These are phyloP conservation scores for Epizoanthus scotinus DNA, from an alignment of 92 coral and sea anemone species.

Conservation along the genomic window DNA sequence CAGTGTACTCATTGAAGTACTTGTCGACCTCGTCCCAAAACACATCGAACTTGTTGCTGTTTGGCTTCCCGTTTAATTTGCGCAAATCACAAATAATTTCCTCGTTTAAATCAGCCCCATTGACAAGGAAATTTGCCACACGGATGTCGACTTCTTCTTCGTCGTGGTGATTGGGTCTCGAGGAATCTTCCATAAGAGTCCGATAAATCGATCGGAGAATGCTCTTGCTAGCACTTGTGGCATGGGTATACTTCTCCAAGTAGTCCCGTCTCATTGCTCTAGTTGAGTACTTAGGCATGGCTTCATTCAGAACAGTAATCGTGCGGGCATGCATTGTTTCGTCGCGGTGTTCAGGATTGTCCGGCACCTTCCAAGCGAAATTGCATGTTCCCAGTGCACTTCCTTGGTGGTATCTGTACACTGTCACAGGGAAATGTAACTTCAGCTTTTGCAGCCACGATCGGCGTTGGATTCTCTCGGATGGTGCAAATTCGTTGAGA, in stretches of 20 bases:
- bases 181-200: neutral
- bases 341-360: too few species aligned
- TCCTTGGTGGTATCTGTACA: too few species aligned
- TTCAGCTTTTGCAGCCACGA: neutral
- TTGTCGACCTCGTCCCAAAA: constrained; percentile 4
- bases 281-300: too few species aligned
- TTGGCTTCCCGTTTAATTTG: neutral
- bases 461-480: neutral
- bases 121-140: neutral
- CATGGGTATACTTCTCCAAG: too few species aligned
- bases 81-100: neutral
- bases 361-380: constrained; percentile 1
- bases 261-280: too few species aligned
- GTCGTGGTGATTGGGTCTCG: neutral
- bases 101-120: neutral
- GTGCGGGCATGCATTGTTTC: too few species aligned
- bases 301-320: too few species aligned
- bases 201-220: neutral
- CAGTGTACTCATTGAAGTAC: neutral
- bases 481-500: neutral
- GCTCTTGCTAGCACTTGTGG: neutral
- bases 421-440: too few species aligned
- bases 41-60: constrained; percentile 2
- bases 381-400: neutral
- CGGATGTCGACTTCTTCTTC: neutral